A percentile compares a stretch with the other conserved stretches of the same genome.
Evolutionary conservation across 2,888 invertebrate species (phyloP).

Genomic region (Hydropsyche betteni): DNA sequence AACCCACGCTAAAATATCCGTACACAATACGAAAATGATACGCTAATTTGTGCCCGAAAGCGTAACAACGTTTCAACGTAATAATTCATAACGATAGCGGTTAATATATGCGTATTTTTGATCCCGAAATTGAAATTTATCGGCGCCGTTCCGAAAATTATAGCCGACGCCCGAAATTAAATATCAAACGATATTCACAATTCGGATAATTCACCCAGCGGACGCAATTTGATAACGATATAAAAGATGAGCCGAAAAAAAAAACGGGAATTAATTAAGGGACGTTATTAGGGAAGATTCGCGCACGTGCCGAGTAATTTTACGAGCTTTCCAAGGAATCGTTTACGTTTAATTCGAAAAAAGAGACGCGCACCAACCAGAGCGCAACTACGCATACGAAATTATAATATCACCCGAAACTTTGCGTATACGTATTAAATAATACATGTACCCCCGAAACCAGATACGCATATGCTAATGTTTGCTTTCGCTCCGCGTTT

Average conservation of each 20-base stretch:
- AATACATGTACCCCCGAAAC: conserved; percentile 2
- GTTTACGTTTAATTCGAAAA: conserved; percentile 9
- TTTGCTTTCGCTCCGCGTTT: conserved; percentile 1
- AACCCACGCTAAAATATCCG: not conserved
- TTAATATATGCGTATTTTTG: no score
- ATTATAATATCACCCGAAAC: not conserved
- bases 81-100: conserved; percentile 1
- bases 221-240: no score
- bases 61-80: not conserved
- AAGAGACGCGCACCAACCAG: not conserved
- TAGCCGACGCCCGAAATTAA: no score
- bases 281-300: not conserved
- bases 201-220: no score
- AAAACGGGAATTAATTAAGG: not conserved
- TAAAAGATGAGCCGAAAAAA: no score
- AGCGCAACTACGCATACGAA: not conserved
- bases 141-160: no score
- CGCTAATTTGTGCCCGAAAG: not conserved
- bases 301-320: conserved; percentile 10
- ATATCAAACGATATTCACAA: no score
- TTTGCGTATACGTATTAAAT: conserved; percentile 6
- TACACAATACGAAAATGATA: not conserved
- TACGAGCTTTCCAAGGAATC: conserved; percentile 1
- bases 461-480: conserved; percentile 32
- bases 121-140: no score